These are phyloP conservation scores for Hemistola chrysoprasaria DNA, from an alignment of 2,888 invertebrate species.

Conservation along the genomic window DNA sequence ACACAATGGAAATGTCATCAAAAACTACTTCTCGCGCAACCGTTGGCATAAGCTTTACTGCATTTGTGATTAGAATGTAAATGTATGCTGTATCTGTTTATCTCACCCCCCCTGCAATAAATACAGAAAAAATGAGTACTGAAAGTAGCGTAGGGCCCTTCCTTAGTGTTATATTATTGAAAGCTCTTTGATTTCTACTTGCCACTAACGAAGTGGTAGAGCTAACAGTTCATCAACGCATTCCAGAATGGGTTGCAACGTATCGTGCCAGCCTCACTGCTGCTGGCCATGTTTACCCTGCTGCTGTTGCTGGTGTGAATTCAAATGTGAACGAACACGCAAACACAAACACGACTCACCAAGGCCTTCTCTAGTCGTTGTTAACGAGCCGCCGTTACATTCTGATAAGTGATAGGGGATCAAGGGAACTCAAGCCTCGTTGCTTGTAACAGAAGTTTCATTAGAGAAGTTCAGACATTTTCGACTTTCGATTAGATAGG, in stretches of 20 bases:
- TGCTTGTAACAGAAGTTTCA: background rate
- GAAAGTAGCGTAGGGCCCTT: no score
- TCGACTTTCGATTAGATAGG: no score
- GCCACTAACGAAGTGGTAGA: background rate
- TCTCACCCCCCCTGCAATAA: no score
- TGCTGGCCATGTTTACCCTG: constrained; percentile 15
- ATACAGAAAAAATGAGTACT: no score
- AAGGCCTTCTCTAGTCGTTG: constrained; percentile 1
- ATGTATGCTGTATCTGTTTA: no score
- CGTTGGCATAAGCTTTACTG: no score
- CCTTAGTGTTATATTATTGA: no score
- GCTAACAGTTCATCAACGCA: background rate
- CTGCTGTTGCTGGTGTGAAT: constrained; percentile 18
- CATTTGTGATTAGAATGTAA: no score
- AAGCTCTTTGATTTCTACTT: no score
- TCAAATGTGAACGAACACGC: constrained; percentile 8
- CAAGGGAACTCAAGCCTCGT: background rate
- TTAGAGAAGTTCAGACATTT: background rate
- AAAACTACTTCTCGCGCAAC: no score
- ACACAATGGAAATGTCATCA: no score
- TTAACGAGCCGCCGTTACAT: background rate
- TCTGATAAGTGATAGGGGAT: constrained; percentile 3
- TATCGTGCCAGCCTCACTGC: constrained; percentile 12
- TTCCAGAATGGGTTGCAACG: constrained; percentile 8
- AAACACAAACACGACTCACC: background rate